Evolutionary conservation across 2,888 invertebrate species (phyloP), one percentile per base, ranked within the genome.

Genomic region (Hedychridium roseum): DNA sequence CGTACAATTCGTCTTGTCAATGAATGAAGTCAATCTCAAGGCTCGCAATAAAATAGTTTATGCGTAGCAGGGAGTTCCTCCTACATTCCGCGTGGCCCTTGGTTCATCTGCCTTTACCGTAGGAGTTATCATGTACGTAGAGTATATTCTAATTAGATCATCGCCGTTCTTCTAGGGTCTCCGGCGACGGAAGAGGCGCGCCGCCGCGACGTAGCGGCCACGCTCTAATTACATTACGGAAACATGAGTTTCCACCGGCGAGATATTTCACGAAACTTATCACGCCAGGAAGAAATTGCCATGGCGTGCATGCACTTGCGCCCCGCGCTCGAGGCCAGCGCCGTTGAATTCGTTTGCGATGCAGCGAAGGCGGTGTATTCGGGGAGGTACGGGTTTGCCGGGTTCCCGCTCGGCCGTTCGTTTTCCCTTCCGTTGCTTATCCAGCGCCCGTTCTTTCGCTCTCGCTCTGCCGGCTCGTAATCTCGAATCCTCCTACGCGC

Each of bases 191-290:
- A n/a, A 58, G 38, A 44, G 34, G 21, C 15, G 30, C 7, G 34
- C 45, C 30, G 39, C 49, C 37, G 42, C 35, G 27, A 49, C 44
- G 37, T 9, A 35, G 55, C 48, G 60, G 60, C 67, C 64, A 63
- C 58, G 67, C 64, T 73, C 73, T 76, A 76, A 76, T 76, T 76
- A 71, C 76, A 74, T 73, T 73, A 75, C 70, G 65, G 66, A 76
- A 75, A 76, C 75, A 76, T 71, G 76, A 73, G 71, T 66, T 69
- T 72, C 66, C 67, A 59, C 52, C 54, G 51, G 57, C 54, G 60
- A 66, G 59, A 66, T 64, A 66, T 66, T 68, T 67, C 64, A 59
- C 58, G 61, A 67, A 67, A 64, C 65, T 64, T 64, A 64, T 64
- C 67, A 61, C 64, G 51, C 60, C 50, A 38, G 61, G 61, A 64